phyloP scores from a whole-genome alignment of 35 echinoderm and acorn worm species.

The Ophiothrix spiculata region DNA sequence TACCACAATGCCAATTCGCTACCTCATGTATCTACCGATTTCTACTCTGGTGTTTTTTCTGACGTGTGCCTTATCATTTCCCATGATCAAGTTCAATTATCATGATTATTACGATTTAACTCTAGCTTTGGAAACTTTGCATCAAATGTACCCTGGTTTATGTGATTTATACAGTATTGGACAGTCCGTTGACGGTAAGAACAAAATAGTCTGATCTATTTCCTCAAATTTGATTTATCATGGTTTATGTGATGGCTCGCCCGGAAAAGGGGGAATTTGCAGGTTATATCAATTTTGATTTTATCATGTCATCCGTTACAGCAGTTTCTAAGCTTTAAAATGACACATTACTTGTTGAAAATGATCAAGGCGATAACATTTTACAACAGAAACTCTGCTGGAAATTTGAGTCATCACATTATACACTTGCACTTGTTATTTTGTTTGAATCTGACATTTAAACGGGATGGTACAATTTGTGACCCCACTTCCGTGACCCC shows the following conservation, averaged over 20 bases:
- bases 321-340: neutral
- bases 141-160: constrained; percentile 13
- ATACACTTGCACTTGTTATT: too few relatives aligned
- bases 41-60: neutral
- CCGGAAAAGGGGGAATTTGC: neutral
- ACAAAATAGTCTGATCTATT: neutral
- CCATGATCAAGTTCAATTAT: constrained; percentile 28
- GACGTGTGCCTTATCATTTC: neutral
- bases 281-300: neutral
- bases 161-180: constrained; percentile 47
- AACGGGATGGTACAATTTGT: too few relatives aligned
- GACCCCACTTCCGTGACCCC: too few relatives aligned
- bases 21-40: neutral
- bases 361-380: neutral
- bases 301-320: neutral
- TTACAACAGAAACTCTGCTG: too few relatives aligned
- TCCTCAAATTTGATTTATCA: neutral
- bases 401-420: too few relatives aligned
- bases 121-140: neutral
- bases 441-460: too few relatives aligned
- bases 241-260: neutral
- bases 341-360: neutral
- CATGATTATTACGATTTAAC: constrained; percentile 38
- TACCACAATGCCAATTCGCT: neutral
- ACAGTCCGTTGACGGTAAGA: constrained; percentile 47